Evolutionary conservation across 2,888 invertebrate species (phyloP).

Genomic region (Patella depressa): DNA sequence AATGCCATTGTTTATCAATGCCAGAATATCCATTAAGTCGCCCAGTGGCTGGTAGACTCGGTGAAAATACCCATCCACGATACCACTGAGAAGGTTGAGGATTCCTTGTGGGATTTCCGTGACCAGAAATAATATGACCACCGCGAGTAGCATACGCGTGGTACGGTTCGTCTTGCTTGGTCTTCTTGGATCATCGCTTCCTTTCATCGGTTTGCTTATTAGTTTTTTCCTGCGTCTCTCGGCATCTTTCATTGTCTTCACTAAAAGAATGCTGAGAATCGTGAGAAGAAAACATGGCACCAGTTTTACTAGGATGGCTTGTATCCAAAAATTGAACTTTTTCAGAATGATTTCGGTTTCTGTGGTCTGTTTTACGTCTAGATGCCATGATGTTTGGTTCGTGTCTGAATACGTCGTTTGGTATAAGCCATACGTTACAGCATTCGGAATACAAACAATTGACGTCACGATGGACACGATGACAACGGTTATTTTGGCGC

Average conservation of each 20-base stretch:
- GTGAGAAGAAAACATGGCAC: constrained; percentile 91
- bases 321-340: constrained; percentile 78
- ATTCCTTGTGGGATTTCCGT: constrained; percentile 90
- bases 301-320: constrained; percentile 91
- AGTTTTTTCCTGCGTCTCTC: constrained; percentile 64
- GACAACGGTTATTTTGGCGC: constrained; percentile 86
- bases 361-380: constrained; percentile 74
- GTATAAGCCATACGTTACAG: constrained; percentile 74
- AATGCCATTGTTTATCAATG: constrained; percentile 90
- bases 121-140: constrained; percentile 88
- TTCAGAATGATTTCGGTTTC: constrained; percentile 39
- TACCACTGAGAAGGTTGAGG: constrained; percentile 82
- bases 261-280: constrained; percentile 74
- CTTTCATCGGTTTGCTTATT: constrained; percentile 45
- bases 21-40: constrained; percentile 91
- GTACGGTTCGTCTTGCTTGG: constrained; percentile 78
- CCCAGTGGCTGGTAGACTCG: constrained; percentile 76
- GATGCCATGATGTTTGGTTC: constrained; percentile 56
- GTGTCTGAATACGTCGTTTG: constrained; percentile 48
- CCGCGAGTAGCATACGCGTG: constrained; percentile 89
- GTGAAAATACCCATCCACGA: constrained; percentile 80
- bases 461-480: constrained; percentile 63
- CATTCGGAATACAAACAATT: constrained; percentile 68
- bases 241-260: constrained; percentile 70
- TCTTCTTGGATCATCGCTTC: constrained; percentile 50